Conservation (phyloP, 64 coral and sea anemone species). For the Orbicella faveolata region DNA sequence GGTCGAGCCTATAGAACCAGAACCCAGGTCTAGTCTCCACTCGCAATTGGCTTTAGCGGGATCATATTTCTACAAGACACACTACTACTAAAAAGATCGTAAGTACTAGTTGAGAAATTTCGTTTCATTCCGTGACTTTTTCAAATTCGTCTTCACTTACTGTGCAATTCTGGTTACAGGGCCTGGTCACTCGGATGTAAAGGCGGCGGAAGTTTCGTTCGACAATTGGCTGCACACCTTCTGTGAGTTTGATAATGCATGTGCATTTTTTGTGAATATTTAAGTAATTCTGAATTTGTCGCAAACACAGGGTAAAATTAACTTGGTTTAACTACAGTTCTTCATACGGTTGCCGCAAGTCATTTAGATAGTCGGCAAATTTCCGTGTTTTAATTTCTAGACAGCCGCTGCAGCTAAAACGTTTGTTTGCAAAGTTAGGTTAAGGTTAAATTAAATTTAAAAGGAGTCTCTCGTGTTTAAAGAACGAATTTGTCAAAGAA, state of each 20-base stretch:
- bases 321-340: conserved; percentile 5
- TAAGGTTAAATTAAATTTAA: not conserved
- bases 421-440: not conserved
- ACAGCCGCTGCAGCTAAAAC: not conserved
- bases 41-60: too few species aligned
- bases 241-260: not conserved
- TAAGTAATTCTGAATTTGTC: not conserved
- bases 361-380: not conserved
- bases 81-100: too few species aligned
- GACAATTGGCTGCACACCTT: not conserved
- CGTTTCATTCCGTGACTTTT: not conserved
- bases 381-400: not conserved
- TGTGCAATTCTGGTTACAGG: too few species aligned
- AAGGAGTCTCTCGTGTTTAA: not conserved
- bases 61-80: too few species aligned
- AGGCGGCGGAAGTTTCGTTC: too few species aligned
- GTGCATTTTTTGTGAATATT: not conserved
- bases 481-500: not conserved
- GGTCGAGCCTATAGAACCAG: too few species aligned
- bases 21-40: too few species aligned
- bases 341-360: not conserved
- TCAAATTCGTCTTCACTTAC: not conserved
- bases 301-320: not conserved
- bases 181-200: too few species aligned
- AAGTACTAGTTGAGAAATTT: too few species aligned